Base-by-base conservation (phyloP, 2,888 invertebrate genomes). In the Lithosia quadra region DNA sequence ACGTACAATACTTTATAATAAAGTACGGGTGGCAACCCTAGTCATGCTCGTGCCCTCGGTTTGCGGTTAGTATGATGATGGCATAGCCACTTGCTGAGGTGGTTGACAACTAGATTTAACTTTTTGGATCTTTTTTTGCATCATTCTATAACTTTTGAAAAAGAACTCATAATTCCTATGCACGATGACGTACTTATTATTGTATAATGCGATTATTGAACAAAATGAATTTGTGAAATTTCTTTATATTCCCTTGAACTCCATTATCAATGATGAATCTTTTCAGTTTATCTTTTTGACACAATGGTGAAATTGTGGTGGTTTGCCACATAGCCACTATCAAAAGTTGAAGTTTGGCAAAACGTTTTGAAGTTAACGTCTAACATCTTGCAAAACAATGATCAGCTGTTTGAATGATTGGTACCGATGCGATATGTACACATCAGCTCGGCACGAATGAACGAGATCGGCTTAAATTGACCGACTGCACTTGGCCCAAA, bases 401-500 rank as follows among this genome's bases (percentile, higher is more conserved):
- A 78, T 74, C 75, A 76, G 75, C 72, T 78, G 77, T 82, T 71
- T 63, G 73, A 70, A 63, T 72, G 77, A 79, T 74, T 73, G 69
- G 71, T 65, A 72, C 70, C 72, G 71, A 76, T 67, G 69, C 69
- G 66, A 71, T 73, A 70, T 76, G 73, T 74, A 72, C 74, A 70
- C 77, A 70, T 75, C 76, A 78, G 66, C 69, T 72, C 73, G 76
- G 73, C 75, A 75, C 78, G 75, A 82, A 82, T 71, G 77, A 78
- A 79, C 84, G 86, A 86, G 85, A 87, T 86, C 82, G 83, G 84
- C 84, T 87, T 86, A 84, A 89, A 89, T 88, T 88, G 88, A 88
- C 91, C 91, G 87, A 91, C 84, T 92, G 91, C 91, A 91, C 92
- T 92, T 91, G 92, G 92, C 92, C 92, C 87, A 88, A 91, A 91